These are phyloP conservation scores for Frankliniella intonsa DNA, from an alignment of 2,888 invertebrate species.

Conservation along the genomic window DNA sequence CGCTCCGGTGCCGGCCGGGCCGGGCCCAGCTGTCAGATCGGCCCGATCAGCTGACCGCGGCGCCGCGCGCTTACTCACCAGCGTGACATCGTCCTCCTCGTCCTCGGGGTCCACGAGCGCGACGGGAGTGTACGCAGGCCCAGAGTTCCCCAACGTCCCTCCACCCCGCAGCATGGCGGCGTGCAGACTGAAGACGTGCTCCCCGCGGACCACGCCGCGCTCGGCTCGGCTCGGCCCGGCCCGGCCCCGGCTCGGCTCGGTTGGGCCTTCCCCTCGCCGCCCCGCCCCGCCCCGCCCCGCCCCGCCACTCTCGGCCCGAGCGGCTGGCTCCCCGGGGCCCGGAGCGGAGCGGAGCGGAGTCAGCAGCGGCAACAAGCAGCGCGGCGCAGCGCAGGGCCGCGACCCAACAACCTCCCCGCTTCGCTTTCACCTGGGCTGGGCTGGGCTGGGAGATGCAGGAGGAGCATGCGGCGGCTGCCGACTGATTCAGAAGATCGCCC, in stretches of 20 bases:
- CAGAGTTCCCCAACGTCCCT: neutral
- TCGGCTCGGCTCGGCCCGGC: neutral
- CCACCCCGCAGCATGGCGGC: constrained; percentile 21
- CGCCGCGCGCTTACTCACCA: neutral
- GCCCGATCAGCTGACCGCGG: neutral
- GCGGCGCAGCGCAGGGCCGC: neutral
- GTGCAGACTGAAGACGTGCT: neutral
- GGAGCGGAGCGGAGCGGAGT: neutral
- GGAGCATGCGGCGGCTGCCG: neutral
- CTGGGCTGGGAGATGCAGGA: neutral
- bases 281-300: neutral
- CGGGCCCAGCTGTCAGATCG: no score
- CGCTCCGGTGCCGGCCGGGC: neutral
- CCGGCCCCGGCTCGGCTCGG: neutral
- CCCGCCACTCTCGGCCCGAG: neutral
- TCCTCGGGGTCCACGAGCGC: constrained; percentile 18
- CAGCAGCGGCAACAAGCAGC: no score
- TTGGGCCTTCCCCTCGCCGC: neutral
- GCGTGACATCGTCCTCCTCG: neutral
- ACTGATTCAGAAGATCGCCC: no score
- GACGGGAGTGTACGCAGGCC: neutral
- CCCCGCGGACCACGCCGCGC: no score
- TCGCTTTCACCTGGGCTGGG: neutral
- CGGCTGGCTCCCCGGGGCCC: neutral
- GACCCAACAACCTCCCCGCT: neutral